phyloP scores from a whole-genome alignment of 2,113 vertebrate species.

The Chitala chitala region DNA sequence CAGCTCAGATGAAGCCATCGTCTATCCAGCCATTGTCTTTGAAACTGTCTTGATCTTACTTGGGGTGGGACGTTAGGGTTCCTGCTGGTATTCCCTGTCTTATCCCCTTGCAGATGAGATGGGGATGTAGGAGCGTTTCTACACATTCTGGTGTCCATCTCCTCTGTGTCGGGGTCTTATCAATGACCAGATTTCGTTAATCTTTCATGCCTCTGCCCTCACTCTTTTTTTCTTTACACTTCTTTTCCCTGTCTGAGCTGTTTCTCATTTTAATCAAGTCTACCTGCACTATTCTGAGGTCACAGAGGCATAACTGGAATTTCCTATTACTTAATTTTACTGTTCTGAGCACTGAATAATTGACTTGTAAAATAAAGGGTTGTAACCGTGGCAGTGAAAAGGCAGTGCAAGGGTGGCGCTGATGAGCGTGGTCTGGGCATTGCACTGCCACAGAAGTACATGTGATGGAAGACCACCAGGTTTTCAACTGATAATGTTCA shows the following conservation, averaged over 20 bases:
- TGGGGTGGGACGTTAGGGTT: no score
- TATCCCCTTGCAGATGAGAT: background rate
- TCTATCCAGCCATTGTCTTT: no score
- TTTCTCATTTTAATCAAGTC: background rate
- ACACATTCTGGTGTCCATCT: background rate
- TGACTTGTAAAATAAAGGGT: background rate
- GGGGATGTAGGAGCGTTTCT: no score
- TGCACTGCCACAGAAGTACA: background rate
- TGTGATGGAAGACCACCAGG: background rate
- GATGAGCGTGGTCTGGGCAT: background rate
- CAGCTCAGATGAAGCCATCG: no score
- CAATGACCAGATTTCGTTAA: slow-evolving; percentile 4
- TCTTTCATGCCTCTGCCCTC: background rate
- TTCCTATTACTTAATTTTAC: background rate
- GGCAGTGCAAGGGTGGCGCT: background rate
- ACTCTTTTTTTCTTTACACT: background rate
- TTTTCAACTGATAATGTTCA: no score
- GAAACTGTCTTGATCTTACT: no score
- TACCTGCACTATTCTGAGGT: background rate
- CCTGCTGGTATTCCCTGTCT: background rate
- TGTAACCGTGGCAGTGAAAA: background rate
- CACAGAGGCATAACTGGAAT: background rate
- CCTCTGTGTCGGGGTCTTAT: background rate
- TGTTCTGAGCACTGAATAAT: background rate
- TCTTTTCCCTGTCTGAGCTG: background rate